A percentile compares a stretch with the other conserved stretches of the same genome.
These are phyloP conservation scores for Habroteleia sp. DNA, from an alignment of 2,888 invertebrate species.

Conservation along the genomic window DNA sequence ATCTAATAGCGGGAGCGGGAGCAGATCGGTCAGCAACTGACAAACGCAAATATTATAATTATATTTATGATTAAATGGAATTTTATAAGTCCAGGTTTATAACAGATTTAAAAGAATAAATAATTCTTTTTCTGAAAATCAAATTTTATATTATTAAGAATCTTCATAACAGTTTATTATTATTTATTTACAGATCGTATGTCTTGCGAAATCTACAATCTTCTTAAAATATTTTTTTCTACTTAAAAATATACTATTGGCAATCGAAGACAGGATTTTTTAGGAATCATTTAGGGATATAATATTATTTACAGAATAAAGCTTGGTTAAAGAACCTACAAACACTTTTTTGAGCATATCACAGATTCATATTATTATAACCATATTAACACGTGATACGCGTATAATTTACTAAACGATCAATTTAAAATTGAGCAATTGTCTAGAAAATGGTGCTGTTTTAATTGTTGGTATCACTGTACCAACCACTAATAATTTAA, in stretches of 20 bases:
- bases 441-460: too few relatives aligned
- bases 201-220: constrained; percentile 24
- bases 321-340: constrained; percentile 25
- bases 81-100: constrained; percentile 48
- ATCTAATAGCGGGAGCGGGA: constrained; percentile 73
- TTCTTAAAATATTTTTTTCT: constrained; percentile 48
- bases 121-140: constrained; percentile 37
- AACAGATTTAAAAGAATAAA: constrained; percentile 27
- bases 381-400: constrained; percentile 33
- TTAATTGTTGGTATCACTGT: too few relatives aligned
- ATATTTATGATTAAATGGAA: constrained; percentile 25
- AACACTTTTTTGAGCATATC: constrained; percentile 50
- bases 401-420: too few relatives aligned
- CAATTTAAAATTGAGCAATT: too few relatives aligned
- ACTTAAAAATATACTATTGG: constrained; percentile 56
- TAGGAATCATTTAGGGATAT: constrained; percentile 43
- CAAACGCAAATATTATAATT: neutral
- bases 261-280: constrained; percentile 49
- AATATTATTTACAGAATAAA: constrained; percentile 36
- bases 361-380: constrained; percentile 51
- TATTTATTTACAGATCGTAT: constrained; percentile 42
- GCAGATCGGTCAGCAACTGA: constrained; percentile 75
- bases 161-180: constrained; percentile 24
- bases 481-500: too few relatives aligned
- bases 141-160: constrained; percentile 23